Conservation (phyloP, 1,140 invertebrate species). For the Ostrea denselamellosa region DNA sequence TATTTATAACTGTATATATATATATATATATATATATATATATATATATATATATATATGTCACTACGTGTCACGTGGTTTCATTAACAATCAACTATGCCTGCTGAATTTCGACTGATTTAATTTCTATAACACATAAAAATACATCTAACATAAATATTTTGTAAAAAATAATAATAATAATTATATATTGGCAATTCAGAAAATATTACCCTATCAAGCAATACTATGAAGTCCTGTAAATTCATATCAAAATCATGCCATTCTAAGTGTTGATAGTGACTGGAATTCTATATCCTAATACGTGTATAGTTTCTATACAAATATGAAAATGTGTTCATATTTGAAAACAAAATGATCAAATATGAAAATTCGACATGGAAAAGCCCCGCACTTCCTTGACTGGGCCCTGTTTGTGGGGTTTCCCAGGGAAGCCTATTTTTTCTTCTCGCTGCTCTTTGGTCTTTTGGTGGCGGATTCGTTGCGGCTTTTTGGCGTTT, state of each 20-base stretch:
- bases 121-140: constrained; percentile 6
- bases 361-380: no score
- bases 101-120: background rate
- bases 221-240: background rate
- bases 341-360: background rate
- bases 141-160: background rate
- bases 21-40: no score
- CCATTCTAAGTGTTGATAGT: background rate
- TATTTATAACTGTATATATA: no score
- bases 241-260: background rate
- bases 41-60: no score
- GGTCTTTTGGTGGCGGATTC: constrained; percentile 2
- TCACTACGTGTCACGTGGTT: no score
- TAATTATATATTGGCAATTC: background rate
- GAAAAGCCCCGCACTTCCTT: no score
- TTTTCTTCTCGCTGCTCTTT: constrained; percentile 20
- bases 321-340: background rate
- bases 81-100: no score
- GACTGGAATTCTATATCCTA: background rate
- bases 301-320: background rate
- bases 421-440: background rate
- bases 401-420: no score
- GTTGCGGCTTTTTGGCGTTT: background rate
- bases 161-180: background rate
- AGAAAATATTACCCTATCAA: background rate